Conservation (phyloP, 2,888 invertebrate genomes). For the Orchesella flavescens region DNA sequence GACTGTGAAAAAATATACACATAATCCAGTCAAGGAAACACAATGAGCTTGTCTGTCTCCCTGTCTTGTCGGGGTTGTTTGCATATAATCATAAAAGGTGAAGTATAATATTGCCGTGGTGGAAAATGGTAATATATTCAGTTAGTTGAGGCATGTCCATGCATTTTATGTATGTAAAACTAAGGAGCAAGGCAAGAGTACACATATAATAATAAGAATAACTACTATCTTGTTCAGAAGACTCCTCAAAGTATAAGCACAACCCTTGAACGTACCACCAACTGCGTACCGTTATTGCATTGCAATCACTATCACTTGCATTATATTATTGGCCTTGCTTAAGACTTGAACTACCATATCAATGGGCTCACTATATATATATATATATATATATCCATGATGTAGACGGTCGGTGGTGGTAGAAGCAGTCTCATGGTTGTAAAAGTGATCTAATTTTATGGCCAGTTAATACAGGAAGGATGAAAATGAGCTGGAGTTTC, state of each 20-base stretch:
- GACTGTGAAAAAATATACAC: background rate
- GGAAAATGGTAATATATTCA: conserved; percentile 52
- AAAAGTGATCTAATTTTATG: conserved; percentile 71
- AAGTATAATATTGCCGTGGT: conserved; percentile 44
- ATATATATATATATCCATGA: no score
- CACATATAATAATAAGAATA: background rate
- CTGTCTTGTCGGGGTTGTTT: conserved; percentile 28
- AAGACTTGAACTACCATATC: background rate
- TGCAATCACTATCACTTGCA: conserved; percentile 6
- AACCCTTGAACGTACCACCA: conserved; percentile 29
- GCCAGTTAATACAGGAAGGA: conserved; percentile 69
- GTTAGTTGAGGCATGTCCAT: conserved; percentile 45
- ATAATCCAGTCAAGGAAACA: conserved; percentile 11
- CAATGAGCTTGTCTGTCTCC: conserved; percentile 21
- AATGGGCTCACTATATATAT: background rate
- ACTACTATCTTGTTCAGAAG: background rate
- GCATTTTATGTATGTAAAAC: conserved; percentile 41
- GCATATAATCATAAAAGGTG: conserved; percentile 57
- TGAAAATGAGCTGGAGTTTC: conserved; percentile 66
- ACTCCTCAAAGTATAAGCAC: background rate
- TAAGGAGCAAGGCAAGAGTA: background rate
- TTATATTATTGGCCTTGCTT: conserved; percentile 13
- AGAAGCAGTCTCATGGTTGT: conserved; percentile 40
- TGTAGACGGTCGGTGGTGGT: background rate
- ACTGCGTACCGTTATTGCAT: conserved; percentile 49